Evolutionary conservation across 2,888 invertebrate genomes (phyloP).

Genomic region (Zygothrica quintamaculata): DNA sequence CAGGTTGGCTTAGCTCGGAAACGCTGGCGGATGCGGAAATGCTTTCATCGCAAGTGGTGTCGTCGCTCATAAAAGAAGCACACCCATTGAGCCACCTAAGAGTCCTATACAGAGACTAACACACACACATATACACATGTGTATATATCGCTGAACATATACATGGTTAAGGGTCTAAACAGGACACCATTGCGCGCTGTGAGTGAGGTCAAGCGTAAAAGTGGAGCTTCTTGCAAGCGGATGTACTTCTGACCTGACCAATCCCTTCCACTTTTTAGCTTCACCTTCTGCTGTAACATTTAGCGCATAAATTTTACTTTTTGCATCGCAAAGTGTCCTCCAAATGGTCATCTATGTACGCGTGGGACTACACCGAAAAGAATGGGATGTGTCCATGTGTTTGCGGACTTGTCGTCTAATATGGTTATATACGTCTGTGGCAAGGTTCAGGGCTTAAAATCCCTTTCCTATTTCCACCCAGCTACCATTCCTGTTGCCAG

Average conservation of each 20-base stretch:
- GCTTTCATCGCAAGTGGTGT: conserved; percentile 81
- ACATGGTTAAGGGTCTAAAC: conserved; percentile 74
- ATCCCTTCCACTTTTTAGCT: background rate
- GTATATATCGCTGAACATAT: conserved; percentile 29
- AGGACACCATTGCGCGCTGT: conserved; percentile 48
- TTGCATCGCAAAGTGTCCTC: conserved; percentile 64
- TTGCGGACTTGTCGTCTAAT: conserved; percentile 32
- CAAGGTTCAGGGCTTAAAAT: background rate
- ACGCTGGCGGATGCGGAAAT: conserved; percentile 73
- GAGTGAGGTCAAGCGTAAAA: conserved; percentile 79
- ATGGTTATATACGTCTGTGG: conserved; percentile 21
- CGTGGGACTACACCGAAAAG: background rate
- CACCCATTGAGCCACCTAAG: conserved; percentile 41
- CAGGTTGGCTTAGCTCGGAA: conserved; percentile 42
- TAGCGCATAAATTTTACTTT: conserved; percentile 66
- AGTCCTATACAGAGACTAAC: conserved; percentile 14
- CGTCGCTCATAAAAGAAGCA: conserved; percentile 73
- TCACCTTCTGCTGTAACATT: conserved; percentile 16
- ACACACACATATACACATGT: conserved; percentile 9
- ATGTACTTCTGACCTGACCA: conserved; percentile 53
- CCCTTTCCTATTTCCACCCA: background rate
- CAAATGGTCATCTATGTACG: conserved; percentile 40
- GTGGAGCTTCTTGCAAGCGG: conserved; percentile 66
- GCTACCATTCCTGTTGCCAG: too few species aligned
- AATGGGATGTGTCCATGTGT: conserved; percentile 9